Percentiles rank a stretch among this genome's conserved stretches.
These are phyloP conservation scores for Coturnix japonica DNA, from an alignment of 2,113 vertebrate species.

Conservation along the genomic window DNA sequence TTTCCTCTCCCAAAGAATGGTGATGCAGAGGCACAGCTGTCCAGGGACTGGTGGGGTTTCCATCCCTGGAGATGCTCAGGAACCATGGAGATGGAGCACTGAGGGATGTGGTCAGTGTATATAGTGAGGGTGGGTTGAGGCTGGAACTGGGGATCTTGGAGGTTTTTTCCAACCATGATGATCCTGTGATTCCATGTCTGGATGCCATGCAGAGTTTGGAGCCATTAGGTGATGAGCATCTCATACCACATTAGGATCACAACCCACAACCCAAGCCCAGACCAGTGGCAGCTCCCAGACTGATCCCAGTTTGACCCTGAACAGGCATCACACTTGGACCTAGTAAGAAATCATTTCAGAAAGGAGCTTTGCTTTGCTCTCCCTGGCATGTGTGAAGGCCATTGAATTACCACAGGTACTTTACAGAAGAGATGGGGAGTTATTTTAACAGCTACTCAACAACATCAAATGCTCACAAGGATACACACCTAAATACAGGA, in stretches of 20 bases:
- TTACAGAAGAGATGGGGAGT: neutral
- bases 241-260: neutral
- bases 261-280: neutral
- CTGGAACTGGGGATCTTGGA: no score
- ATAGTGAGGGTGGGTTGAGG: no score
- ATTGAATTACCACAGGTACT: neutral
- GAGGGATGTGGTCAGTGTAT: no score
- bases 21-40: no score
- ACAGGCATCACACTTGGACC: no score
- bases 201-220: neutral
- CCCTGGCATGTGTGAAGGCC: neutral
- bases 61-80: no score
- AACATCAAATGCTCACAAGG: neutral
- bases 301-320: neutral
- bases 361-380: neutral
- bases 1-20: no score
- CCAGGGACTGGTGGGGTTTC: no score
- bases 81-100: no score
- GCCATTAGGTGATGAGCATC: neutral
- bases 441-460: neutral
- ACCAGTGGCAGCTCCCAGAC: neutral
- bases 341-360: neutral
- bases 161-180: no score
- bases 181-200: neutral
- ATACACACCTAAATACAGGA: no score